Conservation (phyloP, 2,888 invertebrate species). For the Ichneumoninae sp. region DNA sequence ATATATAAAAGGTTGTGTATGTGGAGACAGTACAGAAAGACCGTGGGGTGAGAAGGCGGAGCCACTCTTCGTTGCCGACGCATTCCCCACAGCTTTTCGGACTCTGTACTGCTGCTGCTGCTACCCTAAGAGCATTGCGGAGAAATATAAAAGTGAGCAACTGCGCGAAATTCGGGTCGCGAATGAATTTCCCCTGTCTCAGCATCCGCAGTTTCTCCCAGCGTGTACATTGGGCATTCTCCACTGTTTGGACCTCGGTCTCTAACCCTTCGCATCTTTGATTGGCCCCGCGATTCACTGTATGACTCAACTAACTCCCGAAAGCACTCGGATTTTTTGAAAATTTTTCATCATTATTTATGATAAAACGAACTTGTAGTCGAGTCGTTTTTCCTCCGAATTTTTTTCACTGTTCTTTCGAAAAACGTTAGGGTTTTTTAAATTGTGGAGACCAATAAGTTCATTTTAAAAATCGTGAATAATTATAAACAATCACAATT, state of each 20-base stretch:
- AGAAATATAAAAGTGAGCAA: conserved; percentile 41
- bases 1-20: not conserved
- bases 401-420: too few relatives aligned
- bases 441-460: too few relatives aligned
- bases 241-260: not conserved
- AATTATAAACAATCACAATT: too few relatives aligned
- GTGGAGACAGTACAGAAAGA: not conserved
- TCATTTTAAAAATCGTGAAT: too few relatives aligned
- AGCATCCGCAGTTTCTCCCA: conserved; percentile 35
- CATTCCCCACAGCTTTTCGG: conserved; percentile 54
- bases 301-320: too few relatives aligned
- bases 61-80: conserved; percentile 46
- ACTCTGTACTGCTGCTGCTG: conserved; percentile 2
- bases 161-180: conserved; percentile 59
- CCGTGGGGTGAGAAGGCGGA: conserved; percentile 20
- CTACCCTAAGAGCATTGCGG: conserved; percentile 36
- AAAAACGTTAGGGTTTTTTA: too few relatives aligned
- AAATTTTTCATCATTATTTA: too few relatives aligned
- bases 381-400: too few relatives aligned
- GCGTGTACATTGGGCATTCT: not conserved
- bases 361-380: too few relatives aligned
- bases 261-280: too few relatives aligned
- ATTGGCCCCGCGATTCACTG: too few relatives aligned
- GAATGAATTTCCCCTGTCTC: conserved; percentile 62
- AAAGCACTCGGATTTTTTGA: too few relatives aligned